A percentile compares a stretch with the other conserved stretches of the same genome.
Evolutionary conservation across 2,113 vertebrate genomes (phyloP).

Genomic region (Copsychus sechellarum): DNA sequence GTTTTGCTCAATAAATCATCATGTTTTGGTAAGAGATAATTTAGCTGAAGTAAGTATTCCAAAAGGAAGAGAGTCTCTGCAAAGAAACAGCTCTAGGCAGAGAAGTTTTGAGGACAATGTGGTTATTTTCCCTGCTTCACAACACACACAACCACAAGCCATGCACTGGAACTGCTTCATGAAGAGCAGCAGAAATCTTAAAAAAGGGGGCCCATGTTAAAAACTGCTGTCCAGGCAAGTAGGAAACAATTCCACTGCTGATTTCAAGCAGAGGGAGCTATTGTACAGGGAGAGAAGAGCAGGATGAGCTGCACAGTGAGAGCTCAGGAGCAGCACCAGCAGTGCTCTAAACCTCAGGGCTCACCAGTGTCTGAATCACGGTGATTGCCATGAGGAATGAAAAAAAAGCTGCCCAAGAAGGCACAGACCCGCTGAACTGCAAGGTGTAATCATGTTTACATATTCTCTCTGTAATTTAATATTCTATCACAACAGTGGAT

Average conservation of each 20-base stretch:
- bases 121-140: neutral
- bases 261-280: conserved; percentile 82
- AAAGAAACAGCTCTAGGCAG: neutral
- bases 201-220: neutral
- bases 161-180: neutral
- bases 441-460: neutral
- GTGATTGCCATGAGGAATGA: neutral
- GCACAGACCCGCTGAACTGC: conserved; percentile 15
- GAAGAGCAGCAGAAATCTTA: neutral
- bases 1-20: neutral
- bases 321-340: neutral
- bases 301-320: neutral
- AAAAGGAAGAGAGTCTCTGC: neutral
- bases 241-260: conserved; percentile 37
- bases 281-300: conserved; percentile 71
- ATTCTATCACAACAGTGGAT: neutral
- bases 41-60: neutral
- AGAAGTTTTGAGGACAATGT: neutral
- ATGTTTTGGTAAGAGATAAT: neutral
- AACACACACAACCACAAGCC: neutral
- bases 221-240: neutral
- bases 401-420: neutral
- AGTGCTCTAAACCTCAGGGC: neutral
- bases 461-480: neutral
- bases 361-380: neutral